Evolutionary conservation across 2,888 invertebrate species (phyloP).

Genomic region (Cabera pusaria): DNA sequence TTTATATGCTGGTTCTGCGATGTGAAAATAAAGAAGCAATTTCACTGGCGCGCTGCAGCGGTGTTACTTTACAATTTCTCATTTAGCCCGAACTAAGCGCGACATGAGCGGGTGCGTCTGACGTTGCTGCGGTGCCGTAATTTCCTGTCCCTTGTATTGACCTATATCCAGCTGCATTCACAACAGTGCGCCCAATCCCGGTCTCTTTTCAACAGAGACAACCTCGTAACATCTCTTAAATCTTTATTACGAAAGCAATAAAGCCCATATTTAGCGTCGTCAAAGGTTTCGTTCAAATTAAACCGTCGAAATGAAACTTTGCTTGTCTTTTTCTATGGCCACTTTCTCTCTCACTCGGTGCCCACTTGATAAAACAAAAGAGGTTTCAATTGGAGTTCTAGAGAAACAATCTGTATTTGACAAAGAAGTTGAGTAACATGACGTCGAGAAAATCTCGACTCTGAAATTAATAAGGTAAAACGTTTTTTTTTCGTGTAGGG

Average conservation of each 20-base stretch:
- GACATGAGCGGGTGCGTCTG: conserved; percentile 67
- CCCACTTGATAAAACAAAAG: conserved; percentile 52
- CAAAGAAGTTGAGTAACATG: conserved; percentile 7
- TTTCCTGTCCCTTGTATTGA: conserved; percentile 73
- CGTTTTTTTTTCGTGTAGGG: conserved; percentile 22
- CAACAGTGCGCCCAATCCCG: conserved; percentile 34
- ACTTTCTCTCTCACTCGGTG: conserved; percentile 52
- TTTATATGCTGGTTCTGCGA: too few relatives aligned
- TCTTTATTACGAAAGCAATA: conserved; percentile 77
- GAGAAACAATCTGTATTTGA: conserved; percentile 21
- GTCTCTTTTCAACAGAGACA: conserved; percentile 32
- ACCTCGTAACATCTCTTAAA: conserved; percentile 52
- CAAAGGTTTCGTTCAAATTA: conserved; percentile 67
- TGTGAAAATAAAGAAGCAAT: too few relatives aligned
- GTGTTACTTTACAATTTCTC: conserved; percentile 67
- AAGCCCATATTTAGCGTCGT: conserved; percentile 67
- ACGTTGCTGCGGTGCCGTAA: conserved; percentile 73
- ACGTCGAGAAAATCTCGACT: conserved; percentile 29
- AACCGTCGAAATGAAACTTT: conserved; percentile 69
- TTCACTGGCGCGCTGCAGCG: too few relatives aligned
- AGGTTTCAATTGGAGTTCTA: conserved; percentile 32
- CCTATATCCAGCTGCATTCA: conserved; percentile 53
- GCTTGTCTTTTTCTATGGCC: conserved; percentile 52
- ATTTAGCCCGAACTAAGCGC: conserved; percentile 65
- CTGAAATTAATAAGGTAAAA: conserved; percentile 29